Percentiles rank a stretch among this genome's conserved stretches.
These are phyloP conservation scores for Pollimyrus isidori DNA, from an alignment of 2,113 vertebrate genomes.

Conservation along the genomic window DNA sequence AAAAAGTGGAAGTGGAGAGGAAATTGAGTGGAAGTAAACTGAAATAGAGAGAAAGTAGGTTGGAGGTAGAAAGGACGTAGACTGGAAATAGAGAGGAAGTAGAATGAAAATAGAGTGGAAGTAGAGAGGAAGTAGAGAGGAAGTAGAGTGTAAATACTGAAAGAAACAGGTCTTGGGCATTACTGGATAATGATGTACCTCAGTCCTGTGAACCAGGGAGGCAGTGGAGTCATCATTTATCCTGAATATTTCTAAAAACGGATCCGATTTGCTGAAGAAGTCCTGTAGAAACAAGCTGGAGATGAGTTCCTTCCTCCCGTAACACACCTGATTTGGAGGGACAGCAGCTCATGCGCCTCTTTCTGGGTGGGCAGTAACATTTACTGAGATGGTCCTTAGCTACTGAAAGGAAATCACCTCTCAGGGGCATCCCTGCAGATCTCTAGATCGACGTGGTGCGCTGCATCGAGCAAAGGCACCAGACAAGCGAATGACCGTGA, in stretches of 20 bases:
- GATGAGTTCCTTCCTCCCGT: background rate
- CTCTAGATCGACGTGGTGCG: background rate
- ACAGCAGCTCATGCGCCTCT: background rate
- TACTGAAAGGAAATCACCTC: background rate
- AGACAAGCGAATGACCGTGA: background rate
- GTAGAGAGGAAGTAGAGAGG: background rate
- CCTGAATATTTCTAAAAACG: conserved; percentile 95
- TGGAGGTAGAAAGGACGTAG: background rate
- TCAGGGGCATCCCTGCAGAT: background rate
- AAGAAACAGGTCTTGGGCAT: background rate
- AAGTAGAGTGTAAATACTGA: background rate
- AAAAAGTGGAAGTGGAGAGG: background rate
- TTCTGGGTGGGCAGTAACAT: background rate
- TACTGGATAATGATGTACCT: conserved; percentile 59
- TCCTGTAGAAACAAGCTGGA: conserved; percentile 66
- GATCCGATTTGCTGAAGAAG: conserved; percentile 99
- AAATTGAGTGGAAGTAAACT: background rate
- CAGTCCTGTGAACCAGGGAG: conserved; percentile 93
- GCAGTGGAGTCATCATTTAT: conserved; percentile 93
- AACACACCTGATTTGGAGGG: background rate
- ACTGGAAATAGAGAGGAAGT: background rate
- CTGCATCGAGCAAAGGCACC: background rate
- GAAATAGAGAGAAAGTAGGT: background rate
- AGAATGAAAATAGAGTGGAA: background rate
- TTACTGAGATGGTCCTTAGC: background rate